Evolutionary conservation across 2,888 invertebrate genomes (phyloP).

Genomic region (Scaptomyza reducta): DNA sequence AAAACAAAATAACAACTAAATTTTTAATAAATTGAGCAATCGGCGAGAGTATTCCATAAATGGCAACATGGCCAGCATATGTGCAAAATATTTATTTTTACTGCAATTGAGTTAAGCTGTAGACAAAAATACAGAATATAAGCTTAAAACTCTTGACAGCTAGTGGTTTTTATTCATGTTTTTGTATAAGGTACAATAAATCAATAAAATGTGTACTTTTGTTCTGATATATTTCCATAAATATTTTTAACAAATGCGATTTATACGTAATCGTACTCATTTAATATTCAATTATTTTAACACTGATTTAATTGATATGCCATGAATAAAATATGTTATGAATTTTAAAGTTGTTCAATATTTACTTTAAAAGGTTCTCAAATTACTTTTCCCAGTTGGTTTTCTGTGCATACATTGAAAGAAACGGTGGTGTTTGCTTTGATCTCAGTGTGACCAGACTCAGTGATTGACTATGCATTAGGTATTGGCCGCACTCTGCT

Average conservation of each 20-base stretch:
- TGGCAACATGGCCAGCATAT: neutral
- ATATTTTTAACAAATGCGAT: neutral
- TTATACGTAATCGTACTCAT: neutral
- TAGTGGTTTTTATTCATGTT: neutral
- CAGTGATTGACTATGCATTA: constrained; percentile 40
- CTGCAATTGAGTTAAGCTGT: neutral
- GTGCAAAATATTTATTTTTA: neutral
- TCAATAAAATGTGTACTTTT: too few relatives aligned
- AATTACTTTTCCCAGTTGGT: neutral
- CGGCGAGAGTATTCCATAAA: neutral
- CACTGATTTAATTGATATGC: neutral
- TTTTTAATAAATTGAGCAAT: constrained; percentile 32
- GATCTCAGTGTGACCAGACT: constrained; percentile 28
- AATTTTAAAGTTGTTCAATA: neutral
- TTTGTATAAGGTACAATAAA: too few relatives aligned
- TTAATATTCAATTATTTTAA: neutral
- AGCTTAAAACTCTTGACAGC: neutral
- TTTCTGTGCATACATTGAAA: neutral
- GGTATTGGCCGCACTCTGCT: neutral
- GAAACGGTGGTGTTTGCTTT: constrained; percentile 7
- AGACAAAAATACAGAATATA: too few relatives aligned
- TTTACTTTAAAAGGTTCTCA: neutral
- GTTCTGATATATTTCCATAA: too few relatives aligned
- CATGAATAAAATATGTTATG: neutral
- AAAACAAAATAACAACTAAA: constrained; percentile 7